phyloP scores from a whole-genome alignment of 2,797 vertebrate species.

The Meda fulgida region DNA sequence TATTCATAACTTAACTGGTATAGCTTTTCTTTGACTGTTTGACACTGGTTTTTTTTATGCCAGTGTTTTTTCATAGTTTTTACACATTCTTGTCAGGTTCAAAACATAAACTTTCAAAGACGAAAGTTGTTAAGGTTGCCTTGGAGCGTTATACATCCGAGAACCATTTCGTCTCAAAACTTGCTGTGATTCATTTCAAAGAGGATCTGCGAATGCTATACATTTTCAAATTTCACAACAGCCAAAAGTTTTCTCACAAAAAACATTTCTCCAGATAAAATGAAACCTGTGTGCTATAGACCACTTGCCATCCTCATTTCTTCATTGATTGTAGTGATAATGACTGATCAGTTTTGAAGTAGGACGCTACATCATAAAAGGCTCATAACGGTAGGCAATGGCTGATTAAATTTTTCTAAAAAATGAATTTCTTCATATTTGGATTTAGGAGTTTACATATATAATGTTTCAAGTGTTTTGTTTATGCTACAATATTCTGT shows the following conservation, averaged over 20 bases:
- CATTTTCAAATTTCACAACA: not conserved
- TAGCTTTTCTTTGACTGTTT: not conserved
- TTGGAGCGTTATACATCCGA: not conserved
- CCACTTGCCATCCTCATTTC: not conserved
- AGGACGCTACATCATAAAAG: not conserved
- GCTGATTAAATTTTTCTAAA: not conserved
- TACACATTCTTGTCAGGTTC: rapidly evolving
- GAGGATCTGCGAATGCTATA: slow-evolving; percentile 9
- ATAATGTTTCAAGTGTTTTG: not conserved
- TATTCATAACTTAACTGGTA: no score
- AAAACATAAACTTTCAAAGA: not conserved
- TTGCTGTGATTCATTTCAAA: slow-evolving; percentile 59
- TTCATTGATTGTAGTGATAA: not conserved
- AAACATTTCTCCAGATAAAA: slow-evolving; percentile 14
- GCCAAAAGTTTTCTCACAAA: slow-evolving; percentile 57
- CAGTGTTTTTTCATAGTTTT: not conserved
- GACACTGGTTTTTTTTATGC: not conserved
- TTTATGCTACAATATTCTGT: not conserved
- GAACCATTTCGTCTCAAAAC: slow-evolving; percentile 18
- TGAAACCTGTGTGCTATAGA: not conserved
- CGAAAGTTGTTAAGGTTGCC: not conserved
- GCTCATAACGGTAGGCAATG: not conserved
- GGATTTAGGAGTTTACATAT: not conserved
- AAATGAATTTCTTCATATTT: not conserved
- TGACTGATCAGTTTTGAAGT: not conserved